phyloP scores from a whole-genome alignment of 2,888 invertebrate genomes.

The Stegophylla sp. region DNA sequence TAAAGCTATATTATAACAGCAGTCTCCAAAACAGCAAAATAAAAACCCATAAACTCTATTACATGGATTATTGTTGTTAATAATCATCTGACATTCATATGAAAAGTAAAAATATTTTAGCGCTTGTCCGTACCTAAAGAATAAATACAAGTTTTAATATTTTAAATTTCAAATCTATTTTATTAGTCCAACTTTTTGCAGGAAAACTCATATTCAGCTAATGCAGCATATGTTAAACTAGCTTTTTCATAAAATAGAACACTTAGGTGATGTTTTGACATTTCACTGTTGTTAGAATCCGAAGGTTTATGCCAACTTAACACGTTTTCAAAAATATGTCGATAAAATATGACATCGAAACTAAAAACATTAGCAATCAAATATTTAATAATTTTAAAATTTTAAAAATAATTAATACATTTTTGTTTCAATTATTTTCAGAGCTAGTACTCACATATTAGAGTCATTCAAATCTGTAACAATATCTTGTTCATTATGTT shows the following conservation, averaged over 20 bases:
- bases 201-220: slow-evolving; percentile 74
- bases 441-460: slow-evolving; percentile 62
- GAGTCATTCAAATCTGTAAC: not conserved
- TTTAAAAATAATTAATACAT: slow-evolving; percentile 51
- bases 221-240: slow-evolving; percentile 76
- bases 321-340: slow-evolving; percentile 69
- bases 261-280: slow-evolving; percentile 82
- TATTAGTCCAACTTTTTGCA: slow-evolving; percentile 66
- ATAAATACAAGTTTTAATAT: slow-evolving; percentile 69
- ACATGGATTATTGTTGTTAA: slow-evolving; percentile 66
- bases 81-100: slow-evolving; percentile 56
- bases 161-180: slow-evolving; percentile 66
- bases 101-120: slow-evolving; percentile 69
- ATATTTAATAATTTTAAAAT: no score
- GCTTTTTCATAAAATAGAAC: slow-evolving; percentile 83
- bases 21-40: slow-evolving; percentile 81
- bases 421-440: no score
- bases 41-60: slow-evolving; percentile 73
- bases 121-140: slow-evolving; percentile 75
- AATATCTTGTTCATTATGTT: not conserved
- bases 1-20: slow-evolving; percentile 77
- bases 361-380: not conserved
- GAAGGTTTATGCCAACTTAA: slow-evolving; percentile 71
- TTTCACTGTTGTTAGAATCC: slow-evolving; percentile 70
- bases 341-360: slow-evolving; percentile 64